A percentile compares a stretch with the other conserved stretches of the same genome.
Conservation (phyloP, 2,888 invertebrate species). For the Lepidonotus clava region DNA sequence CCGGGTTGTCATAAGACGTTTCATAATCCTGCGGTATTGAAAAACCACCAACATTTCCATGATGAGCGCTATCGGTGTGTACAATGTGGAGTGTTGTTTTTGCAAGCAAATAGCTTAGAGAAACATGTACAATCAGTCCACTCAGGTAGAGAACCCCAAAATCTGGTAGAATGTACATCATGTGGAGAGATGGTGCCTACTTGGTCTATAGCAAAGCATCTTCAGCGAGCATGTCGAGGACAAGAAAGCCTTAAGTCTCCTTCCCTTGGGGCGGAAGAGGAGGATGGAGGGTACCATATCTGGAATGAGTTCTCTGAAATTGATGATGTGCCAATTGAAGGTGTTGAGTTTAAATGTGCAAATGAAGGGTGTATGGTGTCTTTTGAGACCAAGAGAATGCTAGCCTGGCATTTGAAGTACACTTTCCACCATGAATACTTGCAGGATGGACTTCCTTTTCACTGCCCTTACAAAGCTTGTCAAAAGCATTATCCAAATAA, state of each 20-base stretch:
- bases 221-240: background rate
- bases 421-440: background rate
- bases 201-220: constrained; percentile 2
- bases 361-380: background rate
- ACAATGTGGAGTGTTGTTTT: background rate
- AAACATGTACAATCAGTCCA: background rate
- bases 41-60: background rate
- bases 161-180: background rate
- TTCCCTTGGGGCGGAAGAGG: no score
- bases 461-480: constrained; percentile 22
- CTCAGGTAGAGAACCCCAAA: no score
- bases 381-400: background rate
- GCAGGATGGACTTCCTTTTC: background rate
- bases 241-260: background rate
- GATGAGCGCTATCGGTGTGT: background rate
- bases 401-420: constrained; percentile 26
- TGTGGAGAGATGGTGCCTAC: background rate
- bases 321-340: background rate
- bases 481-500: background rate
- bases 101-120: background rate
- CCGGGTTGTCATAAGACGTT: constrained; percentile 13
- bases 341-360: background rate
- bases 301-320: background rate
- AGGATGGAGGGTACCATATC: no score
- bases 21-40: background rate